Base-by-base conservation (phyloP, 2,888 invertebrate species). In the Xestia ashworthii region DNA sequence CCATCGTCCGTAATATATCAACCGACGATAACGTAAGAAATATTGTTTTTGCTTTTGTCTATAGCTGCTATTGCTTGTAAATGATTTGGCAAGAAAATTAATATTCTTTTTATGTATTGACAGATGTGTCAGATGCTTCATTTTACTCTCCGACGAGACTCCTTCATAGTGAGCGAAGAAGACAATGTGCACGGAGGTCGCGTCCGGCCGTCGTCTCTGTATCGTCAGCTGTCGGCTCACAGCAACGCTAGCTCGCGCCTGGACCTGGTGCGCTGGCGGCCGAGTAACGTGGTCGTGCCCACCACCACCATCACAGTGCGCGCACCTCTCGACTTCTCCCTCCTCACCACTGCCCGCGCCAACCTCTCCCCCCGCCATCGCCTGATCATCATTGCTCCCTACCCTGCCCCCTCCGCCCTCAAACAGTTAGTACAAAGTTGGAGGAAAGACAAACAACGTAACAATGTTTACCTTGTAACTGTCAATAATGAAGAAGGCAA, bases 391-490 rank as follows among this genome's bases (percentile, higher is more conserved):
- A 55, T 88, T 5, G 73, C 85, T 0, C 74, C 81, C 1, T 78
- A 84, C 25, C 87, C 87, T 48, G 77, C 81, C 6, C 78, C 86
- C 4, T 38, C 73, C 4, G 74, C 65, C 5, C 76, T 87, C 25
- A 88, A 84, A 55, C 86, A 90, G 3, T 78, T 91, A 0, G 87
- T 93, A 9, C 84, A 88, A 46, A 68, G 88, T 76, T 93, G 92
- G 91, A 91, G 92, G 73, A 88, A 82, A 58, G 90, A 89, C 19
- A 72, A 83, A 12, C 81, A 89, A 25, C 82, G 87, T 32, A 91
- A 91, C 65, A 87, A 91, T 71, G 85, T 94, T 58, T 87, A 89
- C 38, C 76, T 94, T 41, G 74, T 93, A n/a, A 90, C 90, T 86
- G 81, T 92, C 14, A 92, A 91, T 41, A 87, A 91, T 66, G 89